A percentile compares a stretch with the other conserved stretches of the same genome.
Conservation (phyloP, 2,888 invertebrate species). For the Noctua janthe region DNA sequence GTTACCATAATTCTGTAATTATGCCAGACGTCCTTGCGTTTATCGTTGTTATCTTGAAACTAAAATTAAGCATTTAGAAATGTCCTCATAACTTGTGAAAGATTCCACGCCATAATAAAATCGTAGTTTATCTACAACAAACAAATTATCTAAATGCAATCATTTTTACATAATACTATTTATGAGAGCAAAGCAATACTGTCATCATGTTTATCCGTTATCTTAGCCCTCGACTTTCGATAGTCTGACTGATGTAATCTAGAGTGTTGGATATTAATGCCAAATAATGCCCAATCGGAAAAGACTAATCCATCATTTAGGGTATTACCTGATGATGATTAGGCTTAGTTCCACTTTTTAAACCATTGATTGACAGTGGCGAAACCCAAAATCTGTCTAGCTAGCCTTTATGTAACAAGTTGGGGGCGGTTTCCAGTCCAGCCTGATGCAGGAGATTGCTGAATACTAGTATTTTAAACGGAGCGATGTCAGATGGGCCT, state of each 20-base stretch:
- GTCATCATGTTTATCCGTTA: constrained; percentile 9
- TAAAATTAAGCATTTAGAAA: constrained; percentile 1
- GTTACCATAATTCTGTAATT: background rate
- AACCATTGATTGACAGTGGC: background rate
- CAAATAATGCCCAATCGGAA: background rate
- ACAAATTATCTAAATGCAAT: constrained; percentile 27
- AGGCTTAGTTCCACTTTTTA: background rate
- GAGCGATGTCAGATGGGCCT: background rate
- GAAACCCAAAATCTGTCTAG: background rate
- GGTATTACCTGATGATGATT: background rate
- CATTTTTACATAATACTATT: constrained; percentile 32
- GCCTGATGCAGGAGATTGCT: background rate
- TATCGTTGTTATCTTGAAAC: constrained; percentile 21
- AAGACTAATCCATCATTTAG: background rate
- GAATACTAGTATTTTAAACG: background rate
- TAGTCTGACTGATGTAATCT: constrained; percentile 19
- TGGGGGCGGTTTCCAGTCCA: background rate
- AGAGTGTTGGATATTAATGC: constrained; percentile 12
- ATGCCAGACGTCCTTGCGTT: background rate
- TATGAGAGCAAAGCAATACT: constrained; percentile 10
- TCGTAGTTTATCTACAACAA: constrained; percentile 38
- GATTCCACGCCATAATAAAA: constrained; percentile 8
- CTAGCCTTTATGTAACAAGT: background rate
- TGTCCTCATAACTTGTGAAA: constrained; percentile 2
- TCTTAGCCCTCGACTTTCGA: background rate